These are phyloP conservation scores for Drosophila yakuba DNA, from an alignment of 1,140 invertebrate genomes.

Conservation along the genomic window DNA sequence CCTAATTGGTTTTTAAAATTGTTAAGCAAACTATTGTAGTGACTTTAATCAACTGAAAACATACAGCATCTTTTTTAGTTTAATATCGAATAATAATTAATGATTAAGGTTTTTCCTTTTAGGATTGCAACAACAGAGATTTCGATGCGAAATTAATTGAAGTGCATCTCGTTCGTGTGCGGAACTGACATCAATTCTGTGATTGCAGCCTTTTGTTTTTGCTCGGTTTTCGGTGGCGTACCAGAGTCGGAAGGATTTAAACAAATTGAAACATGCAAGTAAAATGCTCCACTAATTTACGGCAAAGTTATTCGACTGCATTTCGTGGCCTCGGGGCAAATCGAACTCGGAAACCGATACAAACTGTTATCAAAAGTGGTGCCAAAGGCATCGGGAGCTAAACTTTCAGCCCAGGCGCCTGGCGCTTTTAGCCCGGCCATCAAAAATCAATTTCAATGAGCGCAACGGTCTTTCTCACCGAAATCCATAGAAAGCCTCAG, in stretches of 20 bases:
- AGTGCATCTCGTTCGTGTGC: not conserved
- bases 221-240: not conserved
- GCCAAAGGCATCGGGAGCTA: not conserved
- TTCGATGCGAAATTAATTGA: not conserved
- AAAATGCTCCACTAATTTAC: constrained; percentile 32
- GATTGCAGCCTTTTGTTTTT: constrained; percentile 21
- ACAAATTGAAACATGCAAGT: constrained; percentile 38
- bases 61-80: too few relatives aligned
- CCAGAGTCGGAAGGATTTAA: constrained; percentile 13
- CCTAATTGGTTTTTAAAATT: too few relatives aligned
- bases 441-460: constrained; percentile 37
- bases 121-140: too few relatives aligned
- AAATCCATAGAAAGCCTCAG: constrained; percentile 3
- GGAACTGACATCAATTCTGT: constrained; percentile 8
- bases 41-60: too few relatives aligned
- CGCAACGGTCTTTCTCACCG: not conserved
- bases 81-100: too few relatives aligned
- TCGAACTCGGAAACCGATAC: constrained; percentile 11
- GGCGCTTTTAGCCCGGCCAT: not conserved
- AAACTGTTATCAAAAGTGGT: constrained; percentile 4
- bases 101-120: too few relatives aligned
- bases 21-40: too few relatives aligned
- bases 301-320: constrained; percentile 4
- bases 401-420: constrained; percentile 10
- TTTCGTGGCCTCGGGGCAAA: not conserved